Conservation (phyloP, 2,888 invertebrate genomes). For the Rugalucina vietnamica region DNA sequence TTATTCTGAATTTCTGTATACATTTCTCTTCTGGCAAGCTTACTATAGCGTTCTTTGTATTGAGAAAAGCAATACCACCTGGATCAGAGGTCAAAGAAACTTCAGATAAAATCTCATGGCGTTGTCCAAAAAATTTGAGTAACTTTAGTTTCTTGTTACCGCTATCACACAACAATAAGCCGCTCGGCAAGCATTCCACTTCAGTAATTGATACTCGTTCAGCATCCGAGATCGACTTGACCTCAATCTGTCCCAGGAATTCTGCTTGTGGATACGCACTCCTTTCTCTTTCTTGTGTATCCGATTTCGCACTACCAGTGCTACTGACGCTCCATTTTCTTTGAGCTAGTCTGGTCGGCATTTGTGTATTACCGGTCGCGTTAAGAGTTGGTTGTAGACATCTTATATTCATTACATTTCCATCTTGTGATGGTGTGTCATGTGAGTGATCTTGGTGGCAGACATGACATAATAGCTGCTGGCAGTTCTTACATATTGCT, state of each 20-base stretch:
- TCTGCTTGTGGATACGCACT: too few relatives aligned
- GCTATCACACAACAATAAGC: not conserved
- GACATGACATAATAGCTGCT: not conserved
- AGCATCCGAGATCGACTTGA: not conserved
- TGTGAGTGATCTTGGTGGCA: not conserved
- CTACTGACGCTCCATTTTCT: not conserved
- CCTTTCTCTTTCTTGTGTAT: not conserved
- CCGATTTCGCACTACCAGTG: not conserved
- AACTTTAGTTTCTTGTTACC: not conserved
- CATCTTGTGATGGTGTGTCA: not conserved
- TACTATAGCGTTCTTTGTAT: not conserved
- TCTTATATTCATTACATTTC: not conserved
- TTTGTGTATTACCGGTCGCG: not conserved
- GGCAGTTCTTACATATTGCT: not conserved
- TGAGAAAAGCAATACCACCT: not conserved
- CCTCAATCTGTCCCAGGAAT: not conserved
- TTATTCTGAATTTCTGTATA: not conserved
- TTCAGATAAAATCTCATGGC: not conserved
- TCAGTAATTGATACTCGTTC: not conserved
- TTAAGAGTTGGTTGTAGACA: not conserved
- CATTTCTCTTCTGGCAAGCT: not conserved
- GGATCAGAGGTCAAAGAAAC: not conserved
- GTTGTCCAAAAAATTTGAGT: not conserved
- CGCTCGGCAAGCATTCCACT: not conserved
- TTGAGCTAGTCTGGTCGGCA: not conserved